Percentiles rank a stretch among this genome's conserved stretches.
These are phyloP conservation scores for Drosophila jambulina DNA, from an alignment of 1,140 invertebrate genomes.

Conservation along the genomic window DNA sequence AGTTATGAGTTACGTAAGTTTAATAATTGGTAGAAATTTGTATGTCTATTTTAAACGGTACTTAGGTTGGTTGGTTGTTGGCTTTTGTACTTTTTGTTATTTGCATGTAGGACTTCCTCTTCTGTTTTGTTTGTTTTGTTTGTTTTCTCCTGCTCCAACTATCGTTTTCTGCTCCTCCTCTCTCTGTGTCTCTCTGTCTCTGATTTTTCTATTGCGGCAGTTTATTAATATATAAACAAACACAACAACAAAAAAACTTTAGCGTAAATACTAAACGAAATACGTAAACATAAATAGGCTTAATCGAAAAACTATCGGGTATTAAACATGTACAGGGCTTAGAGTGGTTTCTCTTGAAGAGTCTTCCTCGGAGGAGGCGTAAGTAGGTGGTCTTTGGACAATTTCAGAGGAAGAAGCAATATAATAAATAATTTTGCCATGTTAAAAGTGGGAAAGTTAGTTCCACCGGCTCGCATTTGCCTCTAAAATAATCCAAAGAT, in stretches of 20 bases:
- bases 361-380: background rate
- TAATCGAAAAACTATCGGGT: conserved; percentile 57
- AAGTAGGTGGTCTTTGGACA: background rate
- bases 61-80: conserved; percentile 84
- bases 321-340: conserved; percentile 33
- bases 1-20: conserved; percentile 48
- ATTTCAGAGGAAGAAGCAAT: background rate
- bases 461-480: background rate
- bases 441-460: background rate
- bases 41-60: conserved; percentile 80
- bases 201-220: conserved; percentile 44
- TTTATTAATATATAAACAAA: conserved; percentile 59
- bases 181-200: conserved; percentile 1
- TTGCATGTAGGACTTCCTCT: conserved; percentile 81
- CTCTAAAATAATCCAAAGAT: background rate
- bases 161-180: conserved; percentile 4
- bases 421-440: background rate
- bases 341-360: conserved; percentile 4
- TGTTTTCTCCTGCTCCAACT: conserved; percentile 23
- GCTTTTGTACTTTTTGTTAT: conserved; percentile 83
- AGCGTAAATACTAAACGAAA: conserved; percentile 71
- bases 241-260: conserved; percentile 40
- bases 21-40: conserved; percentile 53
- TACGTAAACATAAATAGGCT: conserved; percentile 64
- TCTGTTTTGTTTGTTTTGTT: conserved; percentile 30